Evolutionary conservation across 2,888 invertebrate species (phyloP).

Genomic region (Polymixis flavicincta): DNA sequence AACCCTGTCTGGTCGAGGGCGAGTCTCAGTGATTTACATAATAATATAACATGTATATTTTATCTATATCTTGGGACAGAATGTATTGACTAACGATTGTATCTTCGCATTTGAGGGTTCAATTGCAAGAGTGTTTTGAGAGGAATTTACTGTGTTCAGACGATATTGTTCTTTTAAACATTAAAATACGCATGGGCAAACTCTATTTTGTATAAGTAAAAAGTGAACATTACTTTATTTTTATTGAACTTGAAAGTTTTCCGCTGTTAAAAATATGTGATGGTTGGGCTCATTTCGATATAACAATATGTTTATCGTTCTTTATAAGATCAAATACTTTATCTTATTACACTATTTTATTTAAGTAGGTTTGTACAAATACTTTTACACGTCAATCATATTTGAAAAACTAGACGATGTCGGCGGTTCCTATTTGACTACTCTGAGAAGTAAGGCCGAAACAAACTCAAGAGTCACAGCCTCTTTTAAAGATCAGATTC

Average conservation of each 20-base stretch:
- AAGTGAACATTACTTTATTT: background rate
- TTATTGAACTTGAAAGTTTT: background rate
- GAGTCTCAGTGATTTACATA: slow-evolving; percentile 43
- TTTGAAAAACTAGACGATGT: too few species aligned
- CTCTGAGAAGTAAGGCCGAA: too few species aligned
- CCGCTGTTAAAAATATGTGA: background rate
- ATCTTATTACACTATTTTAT: too few species aligned
- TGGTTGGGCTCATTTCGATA: background rate
- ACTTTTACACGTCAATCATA: too few species aligned
- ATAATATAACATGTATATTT: slow-evolving; percentile 18
- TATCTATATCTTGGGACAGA: slow-evolving; percentile 6
- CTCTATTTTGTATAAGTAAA: background rate
- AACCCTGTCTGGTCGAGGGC: slow-evolving; percentile 15
- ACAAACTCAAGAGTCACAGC: too few species aligned
- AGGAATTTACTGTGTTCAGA: too few species aligned
- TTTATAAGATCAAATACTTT: background rate
- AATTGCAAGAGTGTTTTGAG: background rate
- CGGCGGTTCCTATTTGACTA: too few species aligned
- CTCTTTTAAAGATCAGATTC: too few species aligned
- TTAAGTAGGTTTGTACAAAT: too few species aligned
- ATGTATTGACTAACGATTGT: background rate
- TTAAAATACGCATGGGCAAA: background rate
- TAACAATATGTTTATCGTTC: background rate
- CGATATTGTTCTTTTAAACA: background rate
- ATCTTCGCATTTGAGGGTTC: background rate